Base-by-base conservation (phyloP, 1,140 invertebrate species). In the Musca domestica region DNA sequence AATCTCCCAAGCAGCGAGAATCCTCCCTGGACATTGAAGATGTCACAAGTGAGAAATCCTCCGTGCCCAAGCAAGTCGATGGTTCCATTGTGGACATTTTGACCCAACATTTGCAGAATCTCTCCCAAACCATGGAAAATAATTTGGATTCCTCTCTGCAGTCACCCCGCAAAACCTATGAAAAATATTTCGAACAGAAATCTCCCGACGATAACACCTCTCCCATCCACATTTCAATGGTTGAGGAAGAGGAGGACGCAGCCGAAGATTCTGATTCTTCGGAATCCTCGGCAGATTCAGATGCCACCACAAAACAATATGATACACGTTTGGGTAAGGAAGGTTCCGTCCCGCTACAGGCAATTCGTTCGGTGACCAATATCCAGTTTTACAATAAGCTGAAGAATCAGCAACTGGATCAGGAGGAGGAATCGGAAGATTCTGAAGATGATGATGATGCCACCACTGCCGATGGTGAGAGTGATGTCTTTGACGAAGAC, bases 351-450 rank as follows among this genome's bases (percentile, higher is more conserved):
- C 56, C 27, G 12, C 67, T 85, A 19, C 77, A 83, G 71, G 75
- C 84, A 9, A 84, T 86, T 49, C 78, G 77, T 68, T 86, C 85
- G 2, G 85, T 86, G 1, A 78, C 82, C 46, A 83, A 86, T 73
- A 81, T 86, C 5, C 82, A 83, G 58, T 68, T 84, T 6, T 85
- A 84, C 67, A 17, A 61, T 7, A 76, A 73, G 68, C 64, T 25
- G 71, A 66, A 7, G 48, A 54, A 25, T 2, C 61, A 74, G 5
- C 64, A 74, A 30, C 48, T 72, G 12, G 64, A 72, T 12, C 73
- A 71, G 0, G 7, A 41, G 6, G 14, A 14, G 1, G n/a, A n/a
- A 6, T 58, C 54, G 2, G 54, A 58, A n/a, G 74, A 74, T 51
- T 19, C n/a, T 4, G 71, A 73, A 22, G 73, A 74, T 34, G 75